Evolutionary conservation across 2,797 vertebrate genomes (phyloP).

Genomic region (Cetoscarus ocellatus): DNA sequence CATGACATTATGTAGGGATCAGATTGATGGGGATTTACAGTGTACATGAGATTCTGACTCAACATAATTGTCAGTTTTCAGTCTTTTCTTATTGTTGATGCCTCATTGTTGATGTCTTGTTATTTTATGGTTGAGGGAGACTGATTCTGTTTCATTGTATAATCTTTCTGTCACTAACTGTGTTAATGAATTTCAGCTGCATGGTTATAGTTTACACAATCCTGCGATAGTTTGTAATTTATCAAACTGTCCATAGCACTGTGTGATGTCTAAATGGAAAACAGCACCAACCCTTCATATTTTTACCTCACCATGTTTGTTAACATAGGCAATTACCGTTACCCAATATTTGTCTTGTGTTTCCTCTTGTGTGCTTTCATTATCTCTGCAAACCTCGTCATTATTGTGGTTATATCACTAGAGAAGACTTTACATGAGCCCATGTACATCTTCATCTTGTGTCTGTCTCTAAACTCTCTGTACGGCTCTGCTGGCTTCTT

Average conservation of each 20-base stretch:
- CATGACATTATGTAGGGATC: background rate
- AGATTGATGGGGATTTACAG: background rate
- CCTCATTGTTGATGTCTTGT: background rate
- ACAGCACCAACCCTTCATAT: constrained; percentile 32
- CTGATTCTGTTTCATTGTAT: background rate
- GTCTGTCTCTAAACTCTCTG: constrained; percentile 70
- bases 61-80: background rate
- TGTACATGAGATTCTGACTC: background rate
- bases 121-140: background rate
- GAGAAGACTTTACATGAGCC: constrained; percentile 66
- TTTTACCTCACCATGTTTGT: constrained; percentile 69
- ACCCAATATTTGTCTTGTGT: constrained; percentile 51
- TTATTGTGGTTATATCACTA: constrained; percentile 48
- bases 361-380: constrained; percentile 52
- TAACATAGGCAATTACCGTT: constrained; percentile 52
- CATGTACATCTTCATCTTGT: constrained; percentile 71
- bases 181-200: background rate
- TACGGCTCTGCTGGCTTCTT: constrained; percentile 70
- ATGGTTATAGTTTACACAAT: background rate
- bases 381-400: constrained; percentile 57
- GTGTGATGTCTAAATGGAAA: constrained; percentile 51
- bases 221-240: background rate
- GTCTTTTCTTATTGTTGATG: background rate
- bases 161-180: background rate
- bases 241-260: background rate